Percentiles rank a stretch among this genome's conserved stretches.
Evolutionary conservation across 2,113 vertebrate species (phyloP).

Genomic region (Solenodon paradoxus): DNA sequence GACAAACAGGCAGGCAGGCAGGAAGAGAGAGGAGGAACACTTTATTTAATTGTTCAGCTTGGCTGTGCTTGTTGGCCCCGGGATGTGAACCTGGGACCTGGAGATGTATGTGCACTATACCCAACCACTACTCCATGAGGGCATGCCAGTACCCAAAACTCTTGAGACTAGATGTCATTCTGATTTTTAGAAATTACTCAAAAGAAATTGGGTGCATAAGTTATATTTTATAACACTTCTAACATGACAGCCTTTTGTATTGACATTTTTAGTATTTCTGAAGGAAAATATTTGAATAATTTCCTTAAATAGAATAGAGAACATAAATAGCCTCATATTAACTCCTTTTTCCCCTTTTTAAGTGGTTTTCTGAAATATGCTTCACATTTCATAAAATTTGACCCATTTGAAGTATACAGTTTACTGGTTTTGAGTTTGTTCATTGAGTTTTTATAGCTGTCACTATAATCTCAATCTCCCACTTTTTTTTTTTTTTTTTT

Average conservation of each 20-base stretch:
- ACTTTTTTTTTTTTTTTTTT: background rate
- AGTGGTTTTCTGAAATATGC: background rate
- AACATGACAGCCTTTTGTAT: background rate
- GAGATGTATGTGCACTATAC: too few species aligned
- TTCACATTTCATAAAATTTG: background rate
- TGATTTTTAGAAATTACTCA: background rate
- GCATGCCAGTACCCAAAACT: background rate
- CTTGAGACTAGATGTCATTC: background rate
- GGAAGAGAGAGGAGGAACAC: too few species aligned
- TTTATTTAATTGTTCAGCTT: too few species aligned
- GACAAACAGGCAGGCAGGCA: too few species aligned
- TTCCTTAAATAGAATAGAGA: background rate
- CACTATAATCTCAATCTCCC: background rate
- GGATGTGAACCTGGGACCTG: too few species aligned
- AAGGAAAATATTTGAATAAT: background rate
- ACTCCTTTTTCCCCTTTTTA: background rate
- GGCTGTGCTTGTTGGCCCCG: too few species aligned
- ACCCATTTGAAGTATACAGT: background rate
- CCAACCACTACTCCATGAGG: too few species aligned
- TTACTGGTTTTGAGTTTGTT: background rate
- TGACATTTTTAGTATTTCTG: background rate
- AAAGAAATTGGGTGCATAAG: background rate
- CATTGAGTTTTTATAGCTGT: background rate
- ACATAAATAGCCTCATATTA: background rate
- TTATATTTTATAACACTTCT: background rate